Percentiles rank a stretch among this genome's conserved stretches.
phyloP scores from a whole-genome alignment of 1,140 invertebrate genomes.

The Bombus turneri region DNA sequence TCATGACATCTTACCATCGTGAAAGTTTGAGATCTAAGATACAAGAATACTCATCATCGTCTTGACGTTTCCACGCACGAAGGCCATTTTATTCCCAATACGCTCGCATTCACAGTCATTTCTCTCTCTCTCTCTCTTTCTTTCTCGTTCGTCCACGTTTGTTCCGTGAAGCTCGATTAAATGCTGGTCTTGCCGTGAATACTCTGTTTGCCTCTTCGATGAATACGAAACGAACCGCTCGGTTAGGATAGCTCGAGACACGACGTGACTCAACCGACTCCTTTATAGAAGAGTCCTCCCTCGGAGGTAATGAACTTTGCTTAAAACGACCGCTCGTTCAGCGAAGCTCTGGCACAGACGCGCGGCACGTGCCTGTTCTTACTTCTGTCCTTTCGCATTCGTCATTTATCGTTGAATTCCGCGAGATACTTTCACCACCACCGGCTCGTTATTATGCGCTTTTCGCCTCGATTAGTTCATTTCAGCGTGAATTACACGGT shows the following conservation, averaged over 20 bases:
- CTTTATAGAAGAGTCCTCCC: slow-evolving; percentile 42
- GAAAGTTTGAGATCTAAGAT: no score
- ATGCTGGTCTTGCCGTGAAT: slow-evolving; percentile 38
- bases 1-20: no score
- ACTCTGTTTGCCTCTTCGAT: slow-evolving; percentile 17
- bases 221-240: slow-evolving; percentile 55
- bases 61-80: background rate
- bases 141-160: slow-evolving; percentile 33
- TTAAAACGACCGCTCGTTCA: slow-evolving; percentile 65
- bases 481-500: background rate
- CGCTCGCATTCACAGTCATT: slow-evolving; percentile 15
- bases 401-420: slow-evolving; percentile 17
- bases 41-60: no score
- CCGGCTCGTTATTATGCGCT: background rate
- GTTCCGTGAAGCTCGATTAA: slow-evolving; percentile 44
- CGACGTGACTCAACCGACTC: slow-evolving; percentile 53
- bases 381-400: background rate
- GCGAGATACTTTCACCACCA: slow-evolving; percentile 44
- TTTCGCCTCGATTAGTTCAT: background rate
- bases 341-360: slow-evolving; percentile 60
- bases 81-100: background rate
- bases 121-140: background rate
- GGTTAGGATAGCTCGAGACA: slow-evolving; percentile 10
- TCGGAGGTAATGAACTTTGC: slow-evolving; percentile 75
- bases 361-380: slow-evolving; percentile 63